Conservation (phyloP, 2,888 invertebrate genomes). For the Chalcis sispes region DNA sequence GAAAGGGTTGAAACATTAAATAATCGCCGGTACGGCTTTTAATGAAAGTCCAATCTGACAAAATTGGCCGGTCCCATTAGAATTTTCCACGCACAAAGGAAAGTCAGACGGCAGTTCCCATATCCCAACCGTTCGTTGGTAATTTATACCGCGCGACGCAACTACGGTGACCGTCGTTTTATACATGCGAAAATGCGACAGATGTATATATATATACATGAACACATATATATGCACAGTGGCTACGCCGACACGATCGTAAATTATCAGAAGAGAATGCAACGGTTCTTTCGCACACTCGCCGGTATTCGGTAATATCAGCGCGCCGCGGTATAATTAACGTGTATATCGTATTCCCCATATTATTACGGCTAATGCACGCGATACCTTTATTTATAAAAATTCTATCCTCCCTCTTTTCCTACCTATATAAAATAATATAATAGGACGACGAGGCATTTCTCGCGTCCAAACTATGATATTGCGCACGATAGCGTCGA, state of each 20-base stretch:
- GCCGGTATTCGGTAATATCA: constrained; percentile 51
- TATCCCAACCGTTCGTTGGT: neutral
- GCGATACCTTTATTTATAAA: too few relatives aligned
- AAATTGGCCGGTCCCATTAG: constrained; percentile 38
- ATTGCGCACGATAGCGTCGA: too few relatives aligned
- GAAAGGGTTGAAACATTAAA: neutral
- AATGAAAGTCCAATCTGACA: constrained; percentile 44
- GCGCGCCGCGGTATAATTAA: constrained; percentile 52
- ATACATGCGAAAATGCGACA: constrained; percentile 21
- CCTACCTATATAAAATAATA: too few relatives aligned
- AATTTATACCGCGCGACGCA: constrained; percentile 29
- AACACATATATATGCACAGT: neutral
- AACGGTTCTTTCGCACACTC: too few relatives aligned
- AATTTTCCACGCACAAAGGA: constrained; percentile 37
- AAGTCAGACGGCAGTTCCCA: neutral
- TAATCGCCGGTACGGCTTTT: neutral
- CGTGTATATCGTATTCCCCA: constrained; percentile 44
- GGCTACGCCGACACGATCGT: too few relatives aligned
- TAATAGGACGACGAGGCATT: too few relatives aligned
- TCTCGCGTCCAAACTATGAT: too few relatives aligned
- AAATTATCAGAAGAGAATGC: constrained; percentile 46
- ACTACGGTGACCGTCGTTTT: too few relatives aligned
- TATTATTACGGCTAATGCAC: constrained; percentile 48
- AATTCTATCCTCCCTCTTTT: too few relatives aligned
- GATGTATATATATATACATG: constrained; percentile 5